Percentiles rank a stretch among this genome's conserved stretches.
Evolutionary conservation across 2,113 vertebrate species (phyloP).

Genomic region (Octodon degus): DNA sequence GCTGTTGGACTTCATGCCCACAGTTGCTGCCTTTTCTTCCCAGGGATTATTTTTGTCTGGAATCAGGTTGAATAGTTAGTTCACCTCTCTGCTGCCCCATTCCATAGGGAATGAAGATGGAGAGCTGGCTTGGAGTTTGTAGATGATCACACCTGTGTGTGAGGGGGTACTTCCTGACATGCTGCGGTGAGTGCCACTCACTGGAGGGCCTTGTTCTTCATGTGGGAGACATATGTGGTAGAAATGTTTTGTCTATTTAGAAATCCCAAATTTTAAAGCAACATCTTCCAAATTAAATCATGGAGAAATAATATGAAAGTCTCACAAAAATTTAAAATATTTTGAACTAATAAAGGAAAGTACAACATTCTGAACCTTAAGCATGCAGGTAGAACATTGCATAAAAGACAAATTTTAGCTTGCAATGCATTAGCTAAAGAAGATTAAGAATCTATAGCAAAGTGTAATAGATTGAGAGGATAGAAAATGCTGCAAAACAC

Average conservation of each 20-base stretch:
- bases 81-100: neutral
- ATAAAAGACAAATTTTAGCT: neutral
- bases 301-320: neutral
- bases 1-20: neutral
- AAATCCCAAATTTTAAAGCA: constrained; percentile 9
- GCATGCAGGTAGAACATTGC: neutral
- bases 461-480: neutral
- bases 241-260: neutral
- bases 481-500: neutral
- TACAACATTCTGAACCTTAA: neutral
- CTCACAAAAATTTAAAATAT: neutral
- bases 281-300: neutral
- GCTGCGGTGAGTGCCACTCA: neutral
- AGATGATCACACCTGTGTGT: neutral
- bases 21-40: neutral
- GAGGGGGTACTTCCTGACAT: neutral
- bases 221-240: neutral
- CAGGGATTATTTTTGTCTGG: too few species aligned
- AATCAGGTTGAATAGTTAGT: neutral
- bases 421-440: neutral
- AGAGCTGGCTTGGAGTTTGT: neutral
- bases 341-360: neutral
- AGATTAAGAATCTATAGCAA: neutral
- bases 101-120: neutral
- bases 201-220: neutral